Conservation (phyloP, 2,113 vertebrate species). For the Tylochromis polylepis region DNA sequence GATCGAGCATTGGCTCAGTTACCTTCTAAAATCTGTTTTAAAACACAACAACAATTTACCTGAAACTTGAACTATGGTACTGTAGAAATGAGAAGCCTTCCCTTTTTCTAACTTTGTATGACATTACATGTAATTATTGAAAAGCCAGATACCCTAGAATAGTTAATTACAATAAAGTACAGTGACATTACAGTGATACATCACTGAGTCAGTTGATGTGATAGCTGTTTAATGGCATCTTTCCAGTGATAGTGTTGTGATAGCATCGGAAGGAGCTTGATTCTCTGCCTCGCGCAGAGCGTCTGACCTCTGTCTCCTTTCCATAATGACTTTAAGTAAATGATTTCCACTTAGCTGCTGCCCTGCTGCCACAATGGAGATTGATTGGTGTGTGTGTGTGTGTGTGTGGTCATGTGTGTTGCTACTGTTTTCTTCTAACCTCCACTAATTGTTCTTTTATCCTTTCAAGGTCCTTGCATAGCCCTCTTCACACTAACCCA, state of each 20-base stretch:
- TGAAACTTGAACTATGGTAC: not conserved
- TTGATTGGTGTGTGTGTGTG: constrained; percentile 50
- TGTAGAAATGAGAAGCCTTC: not conserved
- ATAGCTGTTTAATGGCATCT: constrained; percentile 2
- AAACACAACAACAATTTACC: not conserved
- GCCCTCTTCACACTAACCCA: not conserved
- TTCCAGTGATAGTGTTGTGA: not conserved
- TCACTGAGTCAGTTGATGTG: not conserved
- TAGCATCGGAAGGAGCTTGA: not conserved
- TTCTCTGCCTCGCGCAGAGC: not conserved
- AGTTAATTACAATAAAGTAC: not conserved
- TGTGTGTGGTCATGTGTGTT: constrained; percentile 8
- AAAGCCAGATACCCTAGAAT: not conserved
- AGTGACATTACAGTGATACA: not conserved
- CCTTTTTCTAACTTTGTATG: not conserved
- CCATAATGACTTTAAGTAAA: constrained; percentile 71
- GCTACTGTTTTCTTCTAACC: constrained; percentile 44
- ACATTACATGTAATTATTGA: not conserved
- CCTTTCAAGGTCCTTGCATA: constrained; percentile 49
- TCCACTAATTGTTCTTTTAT: constrained; percentile 62
- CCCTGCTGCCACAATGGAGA: constrained; percentile 61
- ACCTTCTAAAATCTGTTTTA: not conserved
- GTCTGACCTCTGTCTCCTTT: constrained; percentile 64
- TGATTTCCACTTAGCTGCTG: constrained; percentile 68
- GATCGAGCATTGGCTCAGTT: not conserved